A percentile compares a stretch with the other conserved stretches of the same genome.
phyloP scores from a whole-genome alignment of 2,797 vertebrate genomes.

The Liparis tanakae region DNA sequence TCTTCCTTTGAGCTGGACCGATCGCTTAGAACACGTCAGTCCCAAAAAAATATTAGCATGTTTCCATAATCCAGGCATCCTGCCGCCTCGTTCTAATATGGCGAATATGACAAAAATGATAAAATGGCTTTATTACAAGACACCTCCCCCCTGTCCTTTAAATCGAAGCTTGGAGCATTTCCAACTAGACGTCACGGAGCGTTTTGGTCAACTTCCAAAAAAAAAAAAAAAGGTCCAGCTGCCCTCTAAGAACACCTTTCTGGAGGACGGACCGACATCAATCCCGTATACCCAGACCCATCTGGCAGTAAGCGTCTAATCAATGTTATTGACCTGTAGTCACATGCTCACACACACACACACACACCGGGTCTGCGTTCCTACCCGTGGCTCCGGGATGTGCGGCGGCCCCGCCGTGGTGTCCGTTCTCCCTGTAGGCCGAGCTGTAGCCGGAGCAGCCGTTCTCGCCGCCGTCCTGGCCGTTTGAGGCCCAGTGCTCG shows the following conservation, averaged over 20 bases:
- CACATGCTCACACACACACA: conserved; percentile 11
- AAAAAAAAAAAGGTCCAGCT: too few relatives aligned
- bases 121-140: background rate
- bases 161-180: background rate
- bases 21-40: background rate
- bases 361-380: background rate
- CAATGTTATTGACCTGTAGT: conserved; percentile 27
- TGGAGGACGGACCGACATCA: too few relatives aligned
- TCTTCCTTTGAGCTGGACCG: background rate
- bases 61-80: background rate
- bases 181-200: background rate
- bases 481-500: conserved; percentile 79
- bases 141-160: background rate
- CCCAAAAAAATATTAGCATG: background rate
- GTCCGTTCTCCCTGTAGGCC: conserved; percentile 89
- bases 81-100: background rate
- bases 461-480: conserved; percentile 79
- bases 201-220: too few relatives aligned
- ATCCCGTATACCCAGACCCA: too few relatives aligned
- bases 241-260: background rate
- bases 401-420: conserved; percentile 86
- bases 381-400: conserved; percentile 84
- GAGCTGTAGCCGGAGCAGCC: conserved; percentile 77
- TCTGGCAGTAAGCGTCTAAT: conserved; percentile 31
- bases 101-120: too few relatives aligned